Evolutionary conservation across 1,140 invertebrate genomes (phyloP).

Genomic region (Cylas formicarius): DNA sequence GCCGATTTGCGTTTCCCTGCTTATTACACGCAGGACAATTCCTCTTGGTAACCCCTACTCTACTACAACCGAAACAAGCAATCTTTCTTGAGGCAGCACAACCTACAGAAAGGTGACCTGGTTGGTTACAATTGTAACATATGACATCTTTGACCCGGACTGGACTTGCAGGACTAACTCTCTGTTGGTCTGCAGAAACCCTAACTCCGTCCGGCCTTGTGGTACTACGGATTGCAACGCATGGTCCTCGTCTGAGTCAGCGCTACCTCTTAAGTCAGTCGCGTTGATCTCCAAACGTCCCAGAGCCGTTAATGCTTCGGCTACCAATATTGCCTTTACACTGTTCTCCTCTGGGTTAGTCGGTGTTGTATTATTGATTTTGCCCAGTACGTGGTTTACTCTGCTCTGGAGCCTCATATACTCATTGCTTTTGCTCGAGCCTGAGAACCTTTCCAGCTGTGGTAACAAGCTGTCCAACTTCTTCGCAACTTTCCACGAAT

Average conservation of each 20-base stretch:
- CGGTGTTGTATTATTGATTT: constrained; percentile 10
- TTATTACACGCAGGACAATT: too few relatives aligned
- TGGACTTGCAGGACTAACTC: too few relatives aligned
- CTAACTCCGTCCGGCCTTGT: too few relatives aligned
- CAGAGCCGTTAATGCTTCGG: too few relatives aligned
- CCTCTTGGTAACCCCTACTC: background rate
- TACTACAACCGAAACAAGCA: constrained; percentile 7
- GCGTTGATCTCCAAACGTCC: too few relatives aligned
- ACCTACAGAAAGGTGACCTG: constrained; percentile 5
- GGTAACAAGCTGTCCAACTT: background rate
- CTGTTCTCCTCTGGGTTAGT: too few relatives aligned
- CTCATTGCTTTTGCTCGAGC: background rate
- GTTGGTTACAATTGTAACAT: constrained; percentile 8
- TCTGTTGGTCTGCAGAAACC: too few relatives aligned
- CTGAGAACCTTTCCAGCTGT: background rate
- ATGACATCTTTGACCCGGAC: background rate
- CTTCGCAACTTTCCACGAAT: constrained; percentile 1
- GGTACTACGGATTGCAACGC: too few relatives aligned
- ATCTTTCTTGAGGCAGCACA: constrained; percentile 2
- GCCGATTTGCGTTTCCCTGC: too few relatives aligned
- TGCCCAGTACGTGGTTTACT: constrained; percentile 5
- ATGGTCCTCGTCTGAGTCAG: too few relatives aligned
- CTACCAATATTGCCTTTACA: too few relatives aligned
- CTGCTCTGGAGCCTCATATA: constrained; percentile 7
- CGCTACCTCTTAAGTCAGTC: too few relatives aligned